Evolutionary conservation across 2,888 invertebrate species (phyloP).

Genomic region (Ligdia adustata): DNA sequence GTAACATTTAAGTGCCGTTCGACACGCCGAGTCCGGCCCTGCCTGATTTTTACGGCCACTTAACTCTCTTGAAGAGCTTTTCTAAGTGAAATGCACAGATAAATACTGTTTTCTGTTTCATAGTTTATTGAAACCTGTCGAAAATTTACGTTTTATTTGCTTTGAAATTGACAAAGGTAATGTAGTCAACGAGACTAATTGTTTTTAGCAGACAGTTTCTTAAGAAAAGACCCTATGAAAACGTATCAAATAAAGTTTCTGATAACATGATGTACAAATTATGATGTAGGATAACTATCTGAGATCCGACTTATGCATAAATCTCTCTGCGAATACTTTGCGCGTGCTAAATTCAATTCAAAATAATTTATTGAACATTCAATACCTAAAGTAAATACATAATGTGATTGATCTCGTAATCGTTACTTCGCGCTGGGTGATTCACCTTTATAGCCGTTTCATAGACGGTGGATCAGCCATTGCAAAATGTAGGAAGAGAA

Average conservation of each 20-base stretch:
- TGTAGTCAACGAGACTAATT: too few relatives aligned
- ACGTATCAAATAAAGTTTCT: too few relatives aligned
- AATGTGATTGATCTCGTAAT: conserved; percentile 26
- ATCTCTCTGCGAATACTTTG: conserved; percentile 19
- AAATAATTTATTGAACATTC: conserved; percentile 22
- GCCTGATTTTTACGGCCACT: conserved; percentile 75
- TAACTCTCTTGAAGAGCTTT: conserved; percentile 44
- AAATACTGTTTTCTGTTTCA: conserved; percentile 20
- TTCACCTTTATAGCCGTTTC: conserved; percentile 50
- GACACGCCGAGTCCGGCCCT: conserved; percentile 69
- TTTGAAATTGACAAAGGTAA: too few relatives aligned
- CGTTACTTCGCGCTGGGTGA: conserved; percentile 39
- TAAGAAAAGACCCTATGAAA: too few relatives aligned
- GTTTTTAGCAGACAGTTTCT: too few relatives aligned
- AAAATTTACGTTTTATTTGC: not conserved
- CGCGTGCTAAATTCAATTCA: conserved; percentile 15
- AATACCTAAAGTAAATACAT: conserved; percentile 22
- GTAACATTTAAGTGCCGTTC: conserved; percentile 81
- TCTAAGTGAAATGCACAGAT: conserved; percentile 31
- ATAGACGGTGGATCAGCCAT: conserved; percentile 56
- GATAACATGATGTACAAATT: too few relatives aligned
- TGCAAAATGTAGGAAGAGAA: conserved; percentile 65
- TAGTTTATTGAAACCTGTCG: conserved; percentile 14
- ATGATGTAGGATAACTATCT: conserved; percentile 3
- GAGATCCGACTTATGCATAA: conserved; percentile 4